A percentile compares a stretch with the other conserved stretches of the same genome.
Evolutionary conservation across 1,140 invertebrate genomes (phyloP).

Genomic region (Ooceraea biroi): DNA sequence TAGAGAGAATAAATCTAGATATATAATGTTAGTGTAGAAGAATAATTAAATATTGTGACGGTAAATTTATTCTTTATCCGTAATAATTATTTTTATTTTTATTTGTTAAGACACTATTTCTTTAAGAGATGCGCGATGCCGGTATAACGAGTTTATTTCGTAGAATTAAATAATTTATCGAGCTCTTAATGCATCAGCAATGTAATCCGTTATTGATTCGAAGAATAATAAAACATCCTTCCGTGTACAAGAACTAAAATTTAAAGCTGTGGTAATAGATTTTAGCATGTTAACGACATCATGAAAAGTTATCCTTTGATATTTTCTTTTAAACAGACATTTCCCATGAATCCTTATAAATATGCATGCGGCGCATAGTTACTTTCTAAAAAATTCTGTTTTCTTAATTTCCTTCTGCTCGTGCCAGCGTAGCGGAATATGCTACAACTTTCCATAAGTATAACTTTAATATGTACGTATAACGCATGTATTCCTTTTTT

Average conservation of each 20-base stretch:
- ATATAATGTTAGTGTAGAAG: too few species aligned
- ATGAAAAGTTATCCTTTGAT: background rate
- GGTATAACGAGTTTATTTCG: too few species aligned
- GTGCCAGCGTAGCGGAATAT: background rate
- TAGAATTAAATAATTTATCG: too few species aligned
- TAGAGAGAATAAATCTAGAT: too few species aligned
- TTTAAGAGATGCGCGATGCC: too few species aligned
- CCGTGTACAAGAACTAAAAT: background rate
- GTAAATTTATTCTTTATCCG: too few species aligned
- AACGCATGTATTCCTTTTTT: too few species aligned
- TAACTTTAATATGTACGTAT: constrained; percentile 20
- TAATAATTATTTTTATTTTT: too few species aligned
- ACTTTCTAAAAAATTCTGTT: background rate
- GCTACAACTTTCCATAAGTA: constrained; percentile 7
- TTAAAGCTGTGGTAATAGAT: background rate
- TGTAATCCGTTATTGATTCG: too few species aligned
- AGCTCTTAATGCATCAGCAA: too few species aligned
- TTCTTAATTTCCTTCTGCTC: background rate
- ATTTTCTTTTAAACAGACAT: constrained; percentile 8
- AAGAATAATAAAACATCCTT: too few species aligned
- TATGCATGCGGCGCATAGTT: background rate
- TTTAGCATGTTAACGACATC: background rate
- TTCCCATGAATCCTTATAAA: background rate
- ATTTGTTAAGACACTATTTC: too few species aligned
- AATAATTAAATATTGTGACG: background rate